A percentile compares a stretch with the other conserved stretches of the same genome.
Conservation (phyloP, 2,113 vertebrate genomes). For the Amphiprion percula region DNA sequence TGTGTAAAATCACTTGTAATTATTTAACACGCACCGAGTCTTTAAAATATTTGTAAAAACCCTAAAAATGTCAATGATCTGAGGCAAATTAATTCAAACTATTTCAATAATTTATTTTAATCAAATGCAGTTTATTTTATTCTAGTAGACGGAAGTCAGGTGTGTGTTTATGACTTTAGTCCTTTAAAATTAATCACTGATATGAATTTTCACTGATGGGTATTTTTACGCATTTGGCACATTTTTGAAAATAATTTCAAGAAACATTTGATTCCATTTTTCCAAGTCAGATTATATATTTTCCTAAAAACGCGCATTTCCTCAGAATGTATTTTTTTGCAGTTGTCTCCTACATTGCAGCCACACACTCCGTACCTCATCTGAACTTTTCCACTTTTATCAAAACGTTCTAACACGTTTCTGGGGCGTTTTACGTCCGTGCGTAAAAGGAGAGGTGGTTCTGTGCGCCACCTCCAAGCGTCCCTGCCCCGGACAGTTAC, state of each 20-base stretch:
- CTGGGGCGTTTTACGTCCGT: constrained; percentile 28
- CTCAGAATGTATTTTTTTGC: neutral
- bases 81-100: neutral
- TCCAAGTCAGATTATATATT: no score
- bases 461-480: constrained; percentile 58
- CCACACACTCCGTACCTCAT: neutral
- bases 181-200: neutral
- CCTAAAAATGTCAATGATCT: neutral
- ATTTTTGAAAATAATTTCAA: neutral
- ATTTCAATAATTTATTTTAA: neutral
- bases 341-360: neutral
- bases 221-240: neutral
- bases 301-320: neutral
- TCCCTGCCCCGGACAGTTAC: constrained; percentile 83
- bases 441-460: constrained; percentile 57
- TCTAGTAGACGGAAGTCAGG: neutral
- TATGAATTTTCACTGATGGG: neutral
- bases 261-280: neutral
- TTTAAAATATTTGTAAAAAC: neutral
- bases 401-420: constrained; percentile 18
- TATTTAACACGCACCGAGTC: neutral
- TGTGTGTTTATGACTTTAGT: neutral
- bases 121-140: neutral
- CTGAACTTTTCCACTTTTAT: neutral
- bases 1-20: neutral